phyloP scores from a whole-genome alignment of 2,888 invertebrate species.

The Acrobeloides nanus region DNA sequence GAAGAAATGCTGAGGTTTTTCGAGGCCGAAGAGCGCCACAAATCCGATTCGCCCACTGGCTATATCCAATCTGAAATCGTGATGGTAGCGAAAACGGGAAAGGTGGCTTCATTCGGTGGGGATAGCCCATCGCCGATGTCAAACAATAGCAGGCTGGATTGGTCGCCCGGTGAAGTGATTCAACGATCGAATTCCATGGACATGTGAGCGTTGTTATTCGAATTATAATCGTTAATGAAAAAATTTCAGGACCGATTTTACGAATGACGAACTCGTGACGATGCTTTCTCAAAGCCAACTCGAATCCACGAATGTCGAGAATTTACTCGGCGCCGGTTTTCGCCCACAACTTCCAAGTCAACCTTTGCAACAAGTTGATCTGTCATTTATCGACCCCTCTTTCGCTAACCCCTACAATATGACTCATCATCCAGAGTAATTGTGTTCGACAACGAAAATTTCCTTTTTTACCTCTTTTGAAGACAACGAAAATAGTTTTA shows the following conservation, averaged over 20 bases:
- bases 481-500: too few species aligned
- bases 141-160: conserved; percentile 41
- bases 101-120: conserved; percentile 42
- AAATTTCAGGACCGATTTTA: conserved; percentile 35
- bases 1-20: conserved; percentile 51
- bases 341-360: conserved; percentile 35
- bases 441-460: background rate
- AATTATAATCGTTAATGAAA: background rate
- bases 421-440: conserved; percentile 13
- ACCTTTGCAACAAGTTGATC: conserved; percentile 42
- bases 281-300: conserved; percentile 39
- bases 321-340: conserved; percentile 46
- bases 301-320: conserved; percentile 39
- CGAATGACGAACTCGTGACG: conserved; percentile 40
- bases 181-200: conserved; percentile 39
- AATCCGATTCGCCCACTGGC: conserved; percentile 43
- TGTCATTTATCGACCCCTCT: conserved; percentile 38
- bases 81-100: conserved; percentile 52
- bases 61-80: conserved; percentile 53
- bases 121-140: conserved; percentile 50
- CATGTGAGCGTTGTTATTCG: conserved; percentile 32
- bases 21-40: conserved; percentile 47
- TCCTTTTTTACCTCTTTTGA: background rate
- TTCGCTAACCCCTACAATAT: conserved; percentile 22
- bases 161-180: conserved; percentile 50